Evolutionary conservation across 1,140 invertebrate genomes (phyloP).

Genomic region (Colletes latitarsis): DNA sequence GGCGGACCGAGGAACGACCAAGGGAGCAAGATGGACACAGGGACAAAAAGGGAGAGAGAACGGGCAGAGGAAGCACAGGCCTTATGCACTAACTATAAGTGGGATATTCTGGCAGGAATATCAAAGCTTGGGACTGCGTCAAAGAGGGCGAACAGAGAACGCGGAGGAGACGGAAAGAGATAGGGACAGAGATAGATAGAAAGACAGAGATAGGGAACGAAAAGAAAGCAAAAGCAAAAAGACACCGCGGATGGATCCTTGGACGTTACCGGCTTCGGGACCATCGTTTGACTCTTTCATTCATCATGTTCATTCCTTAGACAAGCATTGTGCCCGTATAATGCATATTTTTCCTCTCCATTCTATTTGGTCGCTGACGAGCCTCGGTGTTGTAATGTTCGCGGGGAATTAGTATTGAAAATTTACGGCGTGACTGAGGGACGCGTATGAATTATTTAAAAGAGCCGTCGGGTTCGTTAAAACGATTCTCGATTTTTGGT

Average conservation of each 20-base stretch:
- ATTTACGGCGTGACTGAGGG: constrained; percentile 23
- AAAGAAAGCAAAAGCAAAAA: constrained; percentile 43
- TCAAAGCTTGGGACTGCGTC: constrained; percentile 73
- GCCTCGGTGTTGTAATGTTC: constrained; percentile 35
- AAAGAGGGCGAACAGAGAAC: constrained; percentile 66
- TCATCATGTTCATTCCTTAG: constrained; percentile 60
- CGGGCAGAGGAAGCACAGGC: constrained; percentile 31
- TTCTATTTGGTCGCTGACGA: constrained; percentile 25
- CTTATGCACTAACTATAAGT: constrained; percentile 64
- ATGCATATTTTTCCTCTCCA: constrained; percentile 37
- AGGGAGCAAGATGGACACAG: constrained; percentile 7
- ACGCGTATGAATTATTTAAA: constrained; percentile 34
- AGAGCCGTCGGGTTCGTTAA: not conserved
- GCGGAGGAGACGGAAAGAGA: constrained; percentile 9
- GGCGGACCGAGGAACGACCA: not conserved
- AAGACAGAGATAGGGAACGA: constrained; percentile 17
- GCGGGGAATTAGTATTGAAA: constrained; percentile 33
- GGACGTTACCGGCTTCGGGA: constrained; percentile 59
- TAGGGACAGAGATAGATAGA: constrained; percentile 48
- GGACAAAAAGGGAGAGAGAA: constrained; percentile 16
- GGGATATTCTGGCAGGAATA: constrained; percentile 78
- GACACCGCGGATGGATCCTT: constrained; percentile 35
- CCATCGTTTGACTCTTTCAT: constrained; percentile 64
- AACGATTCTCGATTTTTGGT: constrained; percentile 1
- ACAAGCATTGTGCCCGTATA: constrained; percentile 48